Evolutionary conservation across 2,113 vertebrate species (phyloP).

Genomic region (Mustela nigripes): DNA sequence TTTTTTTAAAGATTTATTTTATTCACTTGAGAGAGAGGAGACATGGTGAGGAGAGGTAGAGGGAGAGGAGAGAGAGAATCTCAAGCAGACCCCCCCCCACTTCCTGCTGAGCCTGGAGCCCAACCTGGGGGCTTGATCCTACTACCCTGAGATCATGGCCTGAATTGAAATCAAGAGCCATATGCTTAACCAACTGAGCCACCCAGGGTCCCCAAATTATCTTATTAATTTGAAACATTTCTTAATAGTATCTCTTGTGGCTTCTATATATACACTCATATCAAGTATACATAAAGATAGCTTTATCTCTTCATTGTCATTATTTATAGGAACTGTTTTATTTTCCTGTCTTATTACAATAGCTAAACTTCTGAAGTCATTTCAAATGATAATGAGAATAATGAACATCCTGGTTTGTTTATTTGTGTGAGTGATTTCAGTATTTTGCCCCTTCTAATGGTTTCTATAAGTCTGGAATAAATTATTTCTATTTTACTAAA

Average conservation of each 20-base stretch:
- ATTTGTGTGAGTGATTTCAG: background rate
- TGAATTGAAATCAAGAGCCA: background rate
- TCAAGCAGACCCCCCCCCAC: background rate
- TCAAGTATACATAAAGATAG: background rate
- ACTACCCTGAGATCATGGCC: background rate
- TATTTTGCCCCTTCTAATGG: constrained; percentile 1
- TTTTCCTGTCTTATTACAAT: constrained; percentile 64
- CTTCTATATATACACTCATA: background rate
- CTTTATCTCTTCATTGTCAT: background rate
- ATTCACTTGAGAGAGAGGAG: background rate
- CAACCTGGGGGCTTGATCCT: background rate
- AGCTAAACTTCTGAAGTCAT: background rate
- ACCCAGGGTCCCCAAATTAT: background rate
- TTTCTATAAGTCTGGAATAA: background rate
- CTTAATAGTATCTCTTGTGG: background rate
- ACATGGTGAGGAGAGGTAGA: background rate
- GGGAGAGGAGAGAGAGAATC: background rate
- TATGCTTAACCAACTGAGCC: background rate
- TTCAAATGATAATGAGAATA: background rate
- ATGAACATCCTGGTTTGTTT: background rate
- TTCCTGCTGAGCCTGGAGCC: background rate
- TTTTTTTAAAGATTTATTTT: background rate
- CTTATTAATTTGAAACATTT: background rate
- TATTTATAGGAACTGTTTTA: background rate
- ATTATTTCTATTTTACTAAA: background rate